Percentiles rank a stretch among this genome's conserved stretches.
Conservation (phyloP, 2,888 invertebrate genomes). For the Deilephila porcellus region DNA sequence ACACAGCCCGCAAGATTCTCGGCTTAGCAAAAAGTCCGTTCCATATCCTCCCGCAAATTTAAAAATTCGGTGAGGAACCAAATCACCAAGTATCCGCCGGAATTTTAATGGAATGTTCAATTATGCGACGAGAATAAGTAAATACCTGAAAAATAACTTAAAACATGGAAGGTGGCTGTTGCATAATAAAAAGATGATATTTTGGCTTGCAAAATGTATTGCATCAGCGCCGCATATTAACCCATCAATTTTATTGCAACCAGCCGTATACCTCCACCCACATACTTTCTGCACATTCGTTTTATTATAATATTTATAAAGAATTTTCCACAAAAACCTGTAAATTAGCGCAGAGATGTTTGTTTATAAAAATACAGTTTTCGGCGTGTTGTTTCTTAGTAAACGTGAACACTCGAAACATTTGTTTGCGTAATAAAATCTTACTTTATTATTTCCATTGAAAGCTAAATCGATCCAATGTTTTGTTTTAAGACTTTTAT, state of each 20-base stretch:
- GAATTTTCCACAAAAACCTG: slow-evolving; percentile 14
- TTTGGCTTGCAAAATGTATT: neutral
- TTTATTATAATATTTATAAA: slow-evolving; percentile 6
- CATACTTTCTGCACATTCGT: neutral
- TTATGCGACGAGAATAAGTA: too few relatives aligned
- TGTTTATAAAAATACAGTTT: slow-evolving; percentile 9
- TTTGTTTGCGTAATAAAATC: slow-evolving; percentile 18
- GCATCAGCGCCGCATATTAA: neutral
- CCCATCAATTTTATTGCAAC: neutral
- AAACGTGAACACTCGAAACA: slow-evolving; percentile 14
- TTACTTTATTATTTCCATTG: slow-evolving; percentile 18
- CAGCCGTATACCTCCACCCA: neutral
- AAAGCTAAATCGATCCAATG: slow-evolving; percentile 9
- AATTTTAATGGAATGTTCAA: too few relatives aligned
- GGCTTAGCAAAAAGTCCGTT: too few relatives aligned
- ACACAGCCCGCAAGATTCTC: too few relatives aligned
- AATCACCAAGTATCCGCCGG: neutral
- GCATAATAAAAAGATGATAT: neutral
- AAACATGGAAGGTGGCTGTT: neutral
- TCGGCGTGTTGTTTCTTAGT: slow-evolving; percentile 16
- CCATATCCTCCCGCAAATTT: too few relatives aligned
- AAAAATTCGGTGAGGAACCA: neutral
- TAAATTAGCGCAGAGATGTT: slow-evolving; percentile 15
- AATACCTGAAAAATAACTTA: neutral
- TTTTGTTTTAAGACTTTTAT: neutral